A percentile compares a stretch with the other conserved stretches of the same genome.
Conservation (phyloP, 2,113 vertebrate species). For the Potamarius usumacintae region DNA sequence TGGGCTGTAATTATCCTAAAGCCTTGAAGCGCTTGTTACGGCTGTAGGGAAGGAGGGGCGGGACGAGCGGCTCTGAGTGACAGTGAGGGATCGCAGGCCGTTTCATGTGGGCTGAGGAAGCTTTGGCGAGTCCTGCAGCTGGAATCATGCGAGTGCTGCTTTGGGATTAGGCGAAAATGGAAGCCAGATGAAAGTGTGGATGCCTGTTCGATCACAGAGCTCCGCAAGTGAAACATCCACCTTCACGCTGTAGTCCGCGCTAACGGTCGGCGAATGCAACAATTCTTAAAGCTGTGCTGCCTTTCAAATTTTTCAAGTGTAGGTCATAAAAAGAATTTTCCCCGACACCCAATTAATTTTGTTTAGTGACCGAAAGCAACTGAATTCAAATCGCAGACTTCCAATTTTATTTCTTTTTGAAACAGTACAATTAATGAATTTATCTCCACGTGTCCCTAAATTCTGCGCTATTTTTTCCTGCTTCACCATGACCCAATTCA, state of each 20-base stretch:
- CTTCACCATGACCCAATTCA: too few species aligned
- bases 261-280: background rate
- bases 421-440: too few species aligned
- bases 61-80: slow-evolving; percentile 44
- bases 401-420: too few species aligned
- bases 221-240: slow-evolving; percentile 27
- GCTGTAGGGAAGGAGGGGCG: slow-evolving; percentile 19
- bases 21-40: slow-evolving; percentile 20
- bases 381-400: too few species aligned
- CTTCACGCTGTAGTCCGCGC: slow-evolving; percentile 17
- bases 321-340: too few species aligned
- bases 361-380: too few species aligned
- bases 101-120: slow-evolving; percentile 55
- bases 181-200: slow-evolving; percentile 55
- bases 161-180: slow-evolving; percentile 55
- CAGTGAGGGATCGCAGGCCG: slow-evolving; percentile 45
- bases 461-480: too few species aligned
- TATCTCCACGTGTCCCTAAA: too few species aligned
- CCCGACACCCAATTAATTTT: too few species aligned
- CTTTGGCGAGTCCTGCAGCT: slow-evolving; percentile 49
- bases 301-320: too few species aligned
- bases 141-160: slow-evolving; percentile 53
- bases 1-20: slow-evolving; percentile 14
- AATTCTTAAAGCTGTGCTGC: too few species aligned
- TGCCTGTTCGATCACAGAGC: slow-evolving; percentile 35